Evolutionary conservation across 2,113 vertebrate genomes (phyloP).

Genomic region (Aegotheles bennettii): DNA sequence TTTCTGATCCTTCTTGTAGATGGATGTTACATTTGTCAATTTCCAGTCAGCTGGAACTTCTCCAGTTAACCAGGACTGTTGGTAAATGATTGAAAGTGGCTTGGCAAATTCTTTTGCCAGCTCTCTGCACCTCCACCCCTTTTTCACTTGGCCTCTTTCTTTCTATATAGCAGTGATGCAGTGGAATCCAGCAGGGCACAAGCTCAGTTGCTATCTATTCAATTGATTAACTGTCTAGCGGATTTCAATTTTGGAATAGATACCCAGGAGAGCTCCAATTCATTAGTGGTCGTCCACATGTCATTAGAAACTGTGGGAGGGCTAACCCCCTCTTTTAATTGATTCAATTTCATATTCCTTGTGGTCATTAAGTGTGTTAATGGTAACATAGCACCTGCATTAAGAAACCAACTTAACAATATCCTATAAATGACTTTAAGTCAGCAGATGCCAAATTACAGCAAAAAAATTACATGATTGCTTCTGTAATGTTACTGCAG

Average conservation of each 20-base stretch:
- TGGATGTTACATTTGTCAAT: too few relatives aligned
- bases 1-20: too few relatives aligned
- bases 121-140: background rate
- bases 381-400: conserved; percentile 31
- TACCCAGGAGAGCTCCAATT: conserved; percentile 45
- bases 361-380: conserved; percentile 53
- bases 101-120: too few relatives aligned
- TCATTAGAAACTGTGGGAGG: conserved; percentile 50
- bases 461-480: conserved; percentile 18
- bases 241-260: conserved; percentile 47
- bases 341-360: conserved; percentile 56
- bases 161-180: background rate
- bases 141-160: background rate
- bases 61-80: too few relatives aligned
- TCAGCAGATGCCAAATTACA: conserved; percentile 52
- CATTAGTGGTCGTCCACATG: conserved; percentile 57
- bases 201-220: conserved; percentile 47
- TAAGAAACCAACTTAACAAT: conserved; percentile 46
- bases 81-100: too few relatives aligned
- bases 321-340: conserved; percentile 47
- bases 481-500: conserved; percentile 31
- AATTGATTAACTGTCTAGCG: conserved; percentile 62
- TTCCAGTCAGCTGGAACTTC: too few relatives aligned
- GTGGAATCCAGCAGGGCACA: background rate
- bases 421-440: conserved; percentile 38